A percentile compares a stretch with the other conserved stretches of the same genome.
These are phyloP conservation scores for Potamilus streckersoni DNA, from an alignment of 1,140 invertebrate species.

Conservation along the genomic window DNA sequence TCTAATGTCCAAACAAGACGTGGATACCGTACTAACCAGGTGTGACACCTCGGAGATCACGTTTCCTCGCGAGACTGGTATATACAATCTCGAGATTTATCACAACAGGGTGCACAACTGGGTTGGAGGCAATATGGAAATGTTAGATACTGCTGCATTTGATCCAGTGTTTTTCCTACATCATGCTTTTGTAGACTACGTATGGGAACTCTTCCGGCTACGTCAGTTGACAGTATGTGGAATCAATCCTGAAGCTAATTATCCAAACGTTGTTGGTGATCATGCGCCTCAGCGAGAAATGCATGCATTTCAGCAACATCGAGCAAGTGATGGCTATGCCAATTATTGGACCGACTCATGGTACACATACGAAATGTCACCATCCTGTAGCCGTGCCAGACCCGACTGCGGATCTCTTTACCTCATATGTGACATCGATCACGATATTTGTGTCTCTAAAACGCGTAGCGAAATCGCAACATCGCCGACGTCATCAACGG, in stretches of 20 bases:
- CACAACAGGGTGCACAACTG: slow-evolving; percentile 46
- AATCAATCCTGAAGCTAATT: slow-evolving; percentile 13
- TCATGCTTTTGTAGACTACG: slow-evolving; percentile 63
- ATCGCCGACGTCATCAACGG: no score
- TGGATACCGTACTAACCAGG: neutral
- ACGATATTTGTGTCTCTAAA: no score
- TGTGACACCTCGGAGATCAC: neutral
- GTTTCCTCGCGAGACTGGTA: neutral
- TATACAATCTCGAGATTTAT: slow-evolving; percentile 38
- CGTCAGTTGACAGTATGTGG: slow-evolving; percentile 6
- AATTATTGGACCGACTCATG: slow-evolving; percentile 14
- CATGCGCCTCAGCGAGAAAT: slow-evolving; percentile 7
- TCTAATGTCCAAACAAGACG: neutral
- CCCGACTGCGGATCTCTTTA: no score
- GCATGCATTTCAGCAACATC: slow-evolving; percentile 8
- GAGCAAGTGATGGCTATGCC: slow-evolving; percentile 11
- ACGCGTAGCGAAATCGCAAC: no score
- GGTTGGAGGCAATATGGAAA: slow-evolving; percentile 49
- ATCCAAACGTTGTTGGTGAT: slow-evolving; percentile 1
- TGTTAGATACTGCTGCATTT: slow-evolving; percentile 49
- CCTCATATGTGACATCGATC: no score
- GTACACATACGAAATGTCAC: slow-evolving; percentile 15
- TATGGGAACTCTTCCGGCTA: slow-evolving; percentile 47
- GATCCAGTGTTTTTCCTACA: slow-evolving; percentile 67
- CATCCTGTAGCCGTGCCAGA: neutral